A percentile compares a stretch with the other conserved stretches of the same genome.
These are phyloP conservation scores for Anthoscopus minutus DNA, from an alignment of 2,113 vertebrate genomes.

Conservation along the genomic window DNA sequence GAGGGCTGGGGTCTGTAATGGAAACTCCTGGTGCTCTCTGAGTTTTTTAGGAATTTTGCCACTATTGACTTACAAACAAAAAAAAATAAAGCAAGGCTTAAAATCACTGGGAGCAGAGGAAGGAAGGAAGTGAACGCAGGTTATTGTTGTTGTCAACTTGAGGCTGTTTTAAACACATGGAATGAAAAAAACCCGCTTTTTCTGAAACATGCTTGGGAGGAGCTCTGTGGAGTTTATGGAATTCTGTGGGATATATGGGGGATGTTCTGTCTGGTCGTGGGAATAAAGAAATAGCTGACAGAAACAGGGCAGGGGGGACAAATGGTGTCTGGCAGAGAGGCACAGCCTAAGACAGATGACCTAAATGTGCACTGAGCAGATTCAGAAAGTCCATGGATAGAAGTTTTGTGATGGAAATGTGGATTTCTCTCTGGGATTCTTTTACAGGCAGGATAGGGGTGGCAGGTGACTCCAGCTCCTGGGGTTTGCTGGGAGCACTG, in stretches of 20 bases:
- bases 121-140: constrained; percentile 36
- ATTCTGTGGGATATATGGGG: neutral
- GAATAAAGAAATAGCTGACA: neutral
- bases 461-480: accelerated
- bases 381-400: neutral
- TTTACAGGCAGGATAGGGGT: neutral
- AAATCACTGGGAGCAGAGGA: constrained; percentile 19
- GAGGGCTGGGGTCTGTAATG: neutral
- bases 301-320: neutral
- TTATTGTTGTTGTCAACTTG: constrained; percentile 46
- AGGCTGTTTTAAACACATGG: constrained; percentile 8
- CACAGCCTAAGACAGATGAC: neutral
- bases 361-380: constrained; percentile 22
- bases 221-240: neutral
- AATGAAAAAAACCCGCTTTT: neutral
- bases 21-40: neutral
- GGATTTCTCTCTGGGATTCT: neutral
- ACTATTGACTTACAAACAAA: neutral
- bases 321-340: neutral
- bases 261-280: neutral
- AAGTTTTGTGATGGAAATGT: neutral
- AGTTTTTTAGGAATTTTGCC: constrained; percentile 34
- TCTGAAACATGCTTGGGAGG: neutral
- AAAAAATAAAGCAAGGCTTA: neutral
- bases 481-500: neutral